Base-by-base conservation (phyloP, 1,140 invertebrate species). In the Lasioglossum albipes region DNA sequence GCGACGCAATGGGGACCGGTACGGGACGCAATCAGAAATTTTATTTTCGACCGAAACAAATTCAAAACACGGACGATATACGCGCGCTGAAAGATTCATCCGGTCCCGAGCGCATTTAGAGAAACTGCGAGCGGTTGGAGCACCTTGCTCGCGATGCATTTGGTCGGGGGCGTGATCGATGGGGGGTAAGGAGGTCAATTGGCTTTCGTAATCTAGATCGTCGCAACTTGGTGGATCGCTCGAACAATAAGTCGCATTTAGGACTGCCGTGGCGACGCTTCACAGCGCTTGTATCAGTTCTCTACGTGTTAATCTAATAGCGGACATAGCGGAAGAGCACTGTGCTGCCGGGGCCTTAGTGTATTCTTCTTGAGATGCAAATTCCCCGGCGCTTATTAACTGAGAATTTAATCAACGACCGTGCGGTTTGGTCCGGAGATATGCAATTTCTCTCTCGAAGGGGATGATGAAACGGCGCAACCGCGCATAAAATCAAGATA, bases 321-420 rank as follows among this genome's bases (percentile, higher is more conserved):
- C 42, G 45, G 41, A 62, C 42, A 13, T 18, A 54, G 49, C 9
- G 4, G 9, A 7, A 54, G 5, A 41, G 9, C 69, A 31, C 20
- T 2, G 69, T 57, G 36, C 7, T 20, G 49, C 49, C 61, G 49
- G 42, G 42, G 49, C 68, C 36, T 49, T 64, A 41, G 83, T 82
- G 80, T 84, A 88, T 86, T 84, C 75, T 87, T 84, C 83, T 79
- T 62, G 79, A 76, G 85, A 84, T 70, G 71, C 75, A 82, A 83
- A 87, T 74, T 69, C 57, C 69, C 59, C 31, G 22, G 13, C 67
- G 62, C 75, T 88, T 84, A 85, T 86, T 88, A 87, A 84, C 82
- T 85, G 22, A 66, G 59, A 86, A 87, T 88, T 87, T 86, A 88
- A 90, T 89, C 83, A 89, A 81, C 77, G 81, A 79, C 76, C 71